Percentiles rank a stretch among this genome's conserved stretches.
phyloP scores from a whole-genome alignment of 2,113 vertebrate species.

The Brachypodius melanocephalos region DNA sequence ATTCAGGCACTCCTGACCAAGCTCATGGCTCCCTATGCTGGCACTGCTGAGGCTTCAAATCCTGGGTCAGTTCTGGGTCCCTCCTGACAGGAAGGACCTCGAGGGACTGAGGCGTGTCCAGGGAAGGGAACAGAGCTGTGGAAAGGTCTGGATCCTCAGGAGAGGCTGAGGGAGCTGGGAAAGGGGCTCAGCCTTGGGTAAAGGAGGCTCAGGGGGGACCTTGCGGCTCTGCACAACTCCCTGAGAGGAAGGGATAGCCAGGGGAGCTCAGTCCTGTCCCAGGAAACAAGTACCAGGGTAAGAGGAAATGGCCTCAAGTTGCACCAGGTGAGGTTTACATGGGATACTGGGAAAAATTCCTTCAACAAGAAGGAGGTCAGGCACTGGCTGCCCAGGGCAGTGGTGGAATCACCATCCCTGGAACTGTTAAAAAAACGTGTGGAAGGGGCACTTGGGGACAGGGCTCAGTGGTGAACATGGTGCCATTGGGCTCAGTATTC shows the following conservation, averaged over 20 bases:
- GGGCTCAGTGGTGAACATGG: background rate
- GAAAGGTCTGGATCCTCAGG: background rate
- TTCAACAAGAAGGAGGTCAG: background rate
- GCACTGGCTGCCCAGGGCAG: background rate
- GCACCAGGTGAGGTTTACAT: background rate
- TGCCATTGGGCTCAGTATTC: background rate
- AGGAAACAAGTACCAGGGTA: background rate
- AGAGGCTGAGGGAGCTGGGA: background rate
- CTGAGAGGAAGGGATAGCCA: background rate
- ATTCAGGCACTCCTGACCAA: background rate
- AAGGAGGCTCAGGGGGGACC: background rate
- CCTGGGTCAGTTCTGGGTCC: accelerated
- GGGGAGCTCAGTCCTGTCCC: background rate
- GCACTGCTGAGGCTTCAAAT: background rate
- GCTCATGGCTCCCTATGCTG: background rate
- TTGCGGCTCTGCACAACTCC: background rate
- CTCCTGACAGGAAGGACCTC: accelerated
- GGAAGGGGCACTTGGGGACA: background rate
- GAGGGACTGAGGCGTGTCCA: accelerated
- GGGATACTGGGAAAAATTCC: background rate
- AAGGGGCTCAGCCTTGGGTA: background rate
- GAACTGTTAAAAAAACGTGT: accelerated
- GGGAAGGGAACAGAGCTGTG: accelerated
- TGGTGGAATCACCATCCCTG: background rate
- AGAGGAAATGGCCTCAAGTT: background rate